Conservation (phyloP, 1,140 invertebrate genomes). For the Aphaenogaster rudis region DNA sequence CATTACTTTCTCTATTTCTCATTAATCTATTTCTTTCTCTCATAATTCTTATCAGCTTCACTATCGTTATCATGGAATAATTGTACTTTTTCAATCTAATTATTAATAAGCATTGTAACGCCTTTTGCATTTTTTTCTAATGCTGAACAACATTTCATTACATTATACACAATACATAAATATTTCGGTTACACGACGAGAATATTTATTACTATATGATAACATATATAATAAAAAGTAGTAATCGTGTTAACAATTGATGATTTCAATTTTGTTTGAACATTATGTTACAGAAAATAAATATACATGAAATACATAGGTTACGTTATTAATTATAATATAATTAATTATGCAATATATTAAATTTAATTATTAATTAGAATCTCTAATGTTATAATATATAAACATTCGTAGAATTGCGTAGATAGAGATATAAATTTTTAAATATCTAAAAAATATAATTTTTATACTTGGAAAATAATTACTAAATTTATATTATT, state of each 20-base stretch:
- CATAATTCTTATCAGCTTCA: slow-evolving; percentile 51
- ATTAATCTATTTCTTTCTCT: slow-evolving; percentile 1
- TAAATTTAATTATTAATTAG: not conserved
- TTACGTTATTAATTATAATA: not conserved
- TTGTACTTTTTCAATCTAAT: slow-evolving; percentile 67
- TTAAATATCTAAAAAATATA: not conserved
- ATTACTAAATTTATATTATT: slow-evolving; percentile 18
- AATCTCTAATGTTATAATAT: not conserved
- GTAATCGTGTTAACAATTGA: not conserved
- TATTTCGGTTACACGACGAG: slow-evolving; percentile 3
- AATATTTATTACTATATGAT: not conserved
- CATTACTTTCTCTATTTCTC: slow-evolving; percentile 58
- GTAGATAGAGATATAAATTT: not conserved
- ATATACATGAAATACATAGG: not conserved
- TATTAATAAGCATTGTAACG: slow-evolving; percentile 16
- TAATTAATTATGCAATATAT: slow-evolving; percentile 3
- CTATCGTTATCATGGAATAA: slow-evolving; percentile 71
- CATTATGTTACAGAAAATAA: not conserved
- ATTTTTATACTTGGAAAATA: not conserved
- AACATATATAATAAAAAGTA: not conserved
- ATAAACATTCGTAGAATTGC: not conserved
- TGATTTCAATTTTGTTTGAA: slow-evolving; percentile 4
- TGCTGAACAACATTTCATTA: slow-evolving; percentile 32
- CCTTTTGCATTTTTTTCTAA: slow-evolving; percentile 18
- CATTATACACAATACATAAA: slow-evolving; percentile 38